Evolutionary conservation across 1,140 invertebrate genomes (phyloP), one percentile per base, ranked within the genome.

Genomic region (Anthonomus grandis): DNA sequence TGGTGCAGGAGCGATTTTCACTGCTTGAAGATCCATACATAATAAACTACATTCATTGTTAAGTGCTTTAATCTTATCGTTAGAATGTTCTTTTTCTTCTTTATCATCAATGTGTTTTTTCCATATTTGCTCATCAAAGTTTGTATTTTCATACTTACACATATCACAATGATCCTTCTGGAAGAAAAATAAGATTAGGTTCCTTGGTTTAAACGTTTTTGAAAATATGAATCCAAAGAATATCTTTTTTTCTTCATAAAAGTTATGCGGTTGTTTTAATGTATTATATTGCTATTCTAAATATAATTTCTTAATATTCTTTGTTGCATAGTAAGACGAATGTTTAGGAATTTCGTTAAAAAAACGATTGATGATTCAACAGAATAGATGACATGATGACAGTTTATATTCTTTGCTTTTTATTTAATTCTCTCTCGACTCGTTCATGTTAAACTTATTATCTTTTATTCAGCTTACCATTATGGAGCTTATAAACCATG

Each of bases 11-110:
- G 23, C n/a, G n/a, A 52, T 18, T 44, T 52, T 45, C 9, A 52
- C 19, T 3, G 50, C 38, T 45, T 23, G 2, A 27, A 45, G 17
- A 52, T 52, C 19, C 50, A 52, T 25, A 31, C 27, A 31, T 31
- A 31, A 31, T 31, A 31, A n/a, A n/a, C n/a, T n/a, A 31, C 6
- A 31, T 6, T n/a, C n/a, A 6, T 31, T 31, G 6, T 31, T 31
- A 8, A 31, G 6, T 31, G 27, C 27, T n/a, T 31, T 31, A 31
- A n/a, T n/a, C 27, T 31, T 31, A 31, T 31, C 27, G n/a, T n/a
- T 31, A 31, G 27, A n/a, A 8, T 31, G 27, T 31, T 31, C 27
- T 31, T 31, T n/a, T 31, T 31, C n/a, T 31, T 31, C 27, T n/a
- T 31, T 31, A 31, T 31, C 27, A 31, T 31, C 27, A 31, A 31